These are phyloP conservation scores for Lithosia quadra DNA, from an alignment of 2,888 invertebrate genomes.

Conservation along the genomic window DNA sequence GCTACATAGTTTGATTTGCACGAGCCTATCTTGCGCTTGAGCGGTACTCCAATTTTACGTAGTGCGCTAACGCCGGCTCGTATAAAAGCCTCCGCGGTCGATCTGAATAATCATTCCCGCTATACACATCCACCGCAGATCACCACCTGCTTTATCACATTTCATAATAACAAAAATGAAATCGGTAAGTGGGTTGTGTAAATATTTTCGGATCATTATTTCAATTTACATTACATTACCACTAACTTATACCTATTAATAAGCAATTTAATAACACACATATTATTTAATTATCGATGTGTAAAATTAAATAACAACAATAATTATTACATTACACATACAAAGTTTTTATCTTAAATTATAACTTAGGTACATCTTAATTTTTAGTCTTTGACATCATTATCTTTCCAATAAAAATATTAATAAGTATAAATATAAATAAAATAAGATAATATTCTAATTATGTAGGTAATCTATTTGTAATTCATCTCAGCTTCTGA, in stretches of 20 bases:
- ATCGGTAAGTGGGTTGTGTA: slow-evolving; percentile 74
- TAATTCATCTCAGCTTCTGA: background rate
- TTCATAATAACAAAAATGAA: slow-evolving; percentile 71
- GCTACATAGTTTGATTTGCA: slow-evolving; percentile 49
- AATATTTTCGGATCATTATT: slow-evolving; percentile 28
- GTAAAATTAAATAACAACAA: no score
- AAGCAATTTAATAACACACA: background rate
- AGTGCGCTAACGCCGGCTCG: slow-evolving; percentile 65
- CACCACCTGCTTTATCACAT: slow-evolving; percentile 61
- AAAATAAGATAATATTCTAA: background rate
- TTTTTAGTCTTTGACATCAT: background rate
- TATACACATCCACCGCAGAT: slow-evolving; percentile 77
- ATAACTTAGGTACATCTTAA: background rate
- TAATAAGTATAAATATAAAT: no score
- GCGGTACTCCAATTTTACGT: slow-evolving; percentile 81
- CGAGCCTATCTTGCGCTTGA: slow-evolving; percentile 52
- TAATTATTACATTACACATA: no score
- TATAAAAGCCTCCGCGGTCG: slow-evolving; percentile 78
- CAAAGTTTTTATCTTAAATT: no score
- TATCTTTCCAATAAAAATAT: background rate
- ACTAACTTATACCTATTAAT: background rate
- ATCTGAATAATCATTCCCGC: slow-evolving; percentile 85
- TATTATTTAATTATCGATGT: no score
- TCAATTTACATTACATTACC: slow-evolving; percentile 8
- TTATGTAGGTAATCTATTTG: background rate